Percentiles rank a stretch among this genome's conserved stretches.
Evolutionary conservation across 2,888 invertebrate species (phyloP).

Genomic region (Smittia sp.): DNA sequence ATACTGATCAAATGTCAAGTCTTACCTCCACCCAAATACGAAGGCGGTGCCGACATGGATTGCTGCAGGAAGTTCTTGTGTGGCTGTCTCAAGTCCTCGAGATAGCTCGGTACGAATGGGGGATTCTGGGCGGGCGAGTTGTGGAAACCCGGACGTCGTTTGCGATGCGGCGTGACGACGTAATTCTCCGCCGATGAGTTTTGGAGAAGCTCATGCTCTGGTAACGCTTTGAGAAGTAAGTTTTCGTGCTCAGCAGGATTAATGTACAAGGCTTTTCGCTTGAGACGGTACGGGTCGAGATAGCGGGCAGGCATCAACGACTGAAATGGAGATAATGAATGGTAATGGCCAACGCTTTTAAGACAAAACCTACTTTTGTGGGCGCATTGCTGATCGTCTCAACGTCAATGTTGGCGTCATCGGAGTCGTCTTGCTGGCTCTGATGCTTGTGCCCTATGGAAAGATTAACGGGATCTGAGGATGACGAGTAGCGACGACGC

Average conservation of each 20-base stretch:
- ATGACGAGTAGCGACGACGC: slow-evolving; percentile 61
- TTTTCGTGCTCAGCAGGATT: slow-evolving; percentile 68
- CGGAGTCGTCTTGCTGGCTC: slow-evolving; percentile 60
- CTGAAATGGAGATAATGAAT: slow-evolving; percentile 27
- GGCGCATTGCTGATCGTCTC: slow-evolving; percentile 56
- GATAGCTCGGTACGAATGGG: slow-evolving; percentile 75
- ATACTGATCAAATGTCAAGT: background rate
- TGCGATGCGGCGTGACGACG: slow-evolving; percentile 83
- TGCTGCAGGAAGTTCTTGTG: slow-evolving; percentile 54
- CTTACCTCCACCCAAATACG: slow-evolving; percentile 46
- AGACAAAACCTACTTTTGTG: slow-evolving; percentile 46
- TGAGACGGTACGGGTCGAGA: slow-evolving; percentile 54
- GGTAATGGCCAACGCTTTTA: background rate
- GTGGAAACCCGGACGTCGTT: slow-evolving; percentile 81
- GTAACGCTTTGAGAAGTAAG: slow-evolving; percentile 53
- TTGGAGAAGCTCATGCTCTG: slow-evolving; percentile 68
- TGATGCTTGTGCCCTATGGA: slow-evolving; percentile 62
- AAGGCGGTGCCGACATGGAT: slow-evolving; percentile 74
- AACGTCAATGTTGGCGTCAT: slow-evolving; percentile 58
- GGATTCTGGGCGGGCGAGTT: slow-evolving; percentile 84
- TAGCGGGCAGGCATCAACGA: slow-evolving; percentile 49
- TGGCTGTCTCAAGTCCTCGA: slow-evolving; percentile 68
- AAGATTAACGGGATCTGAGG: slow-evolving; percentile 79
- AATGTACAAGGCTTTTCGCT: slow-evolving; percentile 63
- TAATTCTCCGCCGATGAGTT: slow-evolving; percentile 77